Evolutionary conservation across 2,888 invertebrate species (phyloP).

Genomic region (Apamea epomidion): DNA sequence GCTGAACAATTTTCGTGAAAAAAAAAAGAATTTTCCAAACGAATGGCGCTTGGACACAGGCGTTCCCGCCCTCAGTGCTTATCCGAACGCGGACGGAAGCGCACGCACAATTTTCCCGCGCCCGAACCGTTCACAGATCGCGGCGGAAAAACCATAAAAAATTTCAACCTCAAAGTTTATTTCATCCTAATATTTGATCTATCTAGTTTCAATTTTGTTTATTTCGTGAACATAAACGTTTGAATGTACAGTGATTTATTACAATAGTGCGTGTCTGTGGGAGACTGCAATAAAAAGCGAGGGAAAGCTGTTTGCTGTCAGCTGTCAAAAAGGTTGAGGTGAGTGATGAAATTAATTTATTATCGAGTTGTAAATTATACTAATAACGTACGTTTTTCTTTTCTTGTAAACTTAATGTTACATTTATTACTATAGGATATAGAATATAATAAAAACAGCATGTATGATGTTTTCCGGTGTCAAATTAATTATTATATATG

Average conservation of each 20-base stretch:
- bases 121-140: slow-evolving; percentile 69
- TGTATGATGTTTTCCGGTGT: slow-evolving; percentile 50
- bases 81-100: slow-evolving; percentile 68
- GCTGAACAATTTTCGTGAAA: slow-evolving; percentile 67
- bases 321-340: slow-evolving; percentile 86
- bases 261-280: slow-evolving; percentile 75
- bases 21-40: slow-evolving; percentile 70
- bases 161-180: slow-evolving; percentile 57
- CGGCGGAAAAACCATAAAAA: slow-evolving; percentile 68
- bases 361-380: slow-evolving; percentile 64
- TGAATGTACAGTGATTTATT: slow-evolving; percentile 73
- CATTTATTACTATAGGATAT: slow-evolving; percentile 47
- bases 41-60: slow-evolving; percentile 73
- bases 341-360: slow-evolving; percentile 76
- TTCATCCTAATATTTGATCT: slow-evolving; percentile 41
- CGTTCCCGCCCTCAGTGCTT: slow-evolving; percentile 80
- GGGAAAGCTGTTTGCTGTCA: slow-evolving; percentile 79
- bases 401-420: slow-evolving; percentile 46
- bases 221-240: slow-evolving; percentile 54
- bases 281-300: slow-evolving; percentile 72
- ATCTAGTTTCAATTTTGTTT: slow-evolving; percentile 58
- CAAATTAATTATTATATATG: slow-evolving; percentile 30
- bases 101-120: slow-evolving; percentile 71
- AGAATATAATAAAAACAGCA: slow-evolving; percentile 41
- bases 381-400: slow-evolving; percentile 53